phyloP scores from a whole-genome alignment of 2,888 invertebrate species.

The Cantharis nigra region DNA sequence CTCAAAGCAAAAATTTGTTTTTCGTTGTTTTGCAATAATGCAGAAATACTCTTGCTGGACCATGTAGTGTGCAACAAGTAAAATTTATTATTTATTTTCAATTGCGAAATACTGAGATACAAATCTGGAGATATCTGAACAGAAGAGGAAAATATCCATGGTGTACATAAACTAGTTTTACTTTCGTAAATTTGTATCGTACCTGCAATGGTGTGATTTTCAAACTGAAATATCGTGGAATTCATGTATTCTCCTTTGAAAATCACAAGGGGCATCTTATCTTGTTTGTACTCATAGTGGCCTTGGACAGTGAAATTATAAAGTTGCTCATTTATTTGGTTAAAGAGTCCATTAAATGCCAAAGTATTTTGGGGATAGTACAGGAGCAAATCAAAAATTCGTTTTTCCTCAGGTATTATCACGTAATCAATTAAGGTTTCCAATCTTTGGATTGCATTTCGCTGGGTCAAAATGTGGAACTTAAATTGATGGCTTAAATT shows the following conservation, averaged over 20 bases:
- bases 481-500: conserved; percentile 18
- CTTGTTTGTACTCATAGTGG: conserved; percentile 11
- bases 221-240: conserved; percentile 24
- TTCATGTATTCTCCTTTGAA: conserved; percentile 34
- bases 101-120: conserved; percentile 27
- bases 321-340: conserved; percentile 5
- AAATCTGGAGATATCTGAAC: conserved; percentile 33
- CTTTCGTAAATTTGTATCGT: conserved; percentile 27
- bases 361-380: conserved; percentile 35
- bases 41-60: conserved; percentile 25
- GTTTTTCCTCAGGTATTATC: conserved; percentile 11
- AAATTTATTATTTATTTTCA: conserved; percentile 19
- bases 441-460: conserved; percentile 29
- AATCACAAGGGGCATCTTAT: conserved; percentile 15
- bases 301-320: conserved; percentile 10
- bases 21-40: conserved; percentile 32
- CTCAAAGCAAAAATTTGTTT: conserved; percentile 30
- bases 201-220: conserved; percentile 31
- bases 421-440: conserved; percentile 30
- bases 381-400: conserved; percentile 25
- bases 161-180: conserved; percentile 16
- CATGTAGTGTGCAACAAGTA: conserved; percentile 29
- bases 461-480: conserved; percentile 29
- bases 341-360: conserved; percentile 26
- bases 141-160: conserved; percentile 32